phyloP scores from a whole-genome alignment of 1,140 invertebrate species.

The Geopemphigus sp. region DNA sequence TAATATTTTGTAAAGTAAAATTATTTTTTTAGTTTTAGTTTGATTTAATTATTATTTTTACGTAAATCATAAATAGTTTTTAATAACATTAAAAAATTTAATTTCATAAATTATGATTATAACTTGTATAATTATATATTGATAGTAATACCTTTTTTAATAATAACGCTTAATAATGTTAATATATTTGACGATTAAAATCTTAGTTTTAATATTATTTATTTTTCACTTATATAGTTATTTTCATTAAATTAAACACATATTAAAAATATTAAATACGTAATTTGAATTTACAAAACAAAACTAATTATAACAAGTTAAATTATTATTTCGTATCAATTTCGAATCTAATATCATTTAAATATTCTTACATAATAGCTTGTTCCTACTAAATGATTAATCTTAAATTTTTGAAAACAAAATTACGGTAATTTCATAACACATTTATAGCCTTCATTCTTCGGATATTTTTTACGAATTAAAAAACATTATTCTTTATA shows the following conservation, averaged over 20 bases:
- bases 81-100: too few species aligned
- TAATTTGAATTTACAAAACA: background rate
- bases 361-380: background rate
- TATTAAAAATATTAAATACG: background rate
- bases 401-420: background rate
- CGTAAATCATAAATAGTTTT: background rate
- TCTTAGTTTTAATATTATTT: background rate
- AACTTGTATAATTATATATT: too few species aligned
- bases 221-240: background rate
- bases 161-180: background rate
- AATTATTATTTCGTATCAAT: too few species aligned
- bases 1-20: too few species aligned
- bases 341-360: background rate
- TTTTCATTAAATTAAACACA: background rate
- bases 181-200: background rate
- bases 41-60: background rate
- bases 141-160: too few species aligned
- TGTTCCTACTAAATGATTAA: too few species aligned
- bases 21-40: background rate
- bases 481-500: constrained; percentile 13
- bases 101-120: too few species aligned
- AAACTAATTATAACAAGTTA: background rate
- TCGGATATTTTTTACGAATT: constrained; percentile 2
- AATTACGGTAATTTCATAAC: background rate
- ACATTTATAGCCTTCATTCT: background rate